These are phyloP conservation scores for Nomada ferruginata DNA, from an alignment of 2,888 invertebrate genomes.

Conservation along the genomic window DNA sequence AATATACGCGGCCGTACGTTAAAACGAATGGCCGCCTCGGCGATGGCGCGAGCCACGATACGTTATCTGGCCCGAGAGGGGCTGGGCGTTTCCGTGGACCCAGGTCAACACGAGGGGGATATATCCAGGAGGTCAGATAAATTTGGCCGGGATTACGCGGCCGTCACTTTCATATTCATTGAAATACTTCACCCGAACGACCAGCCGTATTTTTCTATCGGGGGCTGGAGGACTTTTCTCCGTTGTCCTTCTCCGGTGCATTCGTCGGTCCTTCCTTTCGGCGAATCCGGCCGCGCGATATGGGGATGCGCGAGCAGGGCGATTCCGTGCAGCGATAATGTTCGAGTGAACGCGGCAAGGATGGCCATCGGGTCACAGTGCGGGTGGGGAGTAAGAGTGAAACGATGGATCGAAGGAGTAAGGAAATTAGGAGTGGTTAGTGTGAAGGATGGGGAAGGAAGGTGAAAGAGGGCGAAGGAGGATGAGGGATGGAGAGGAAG, in stretches of 20 bases:
- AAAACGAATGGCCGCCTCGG: conserved; percentile 79
- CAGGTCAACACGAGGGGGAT: conserved; percentile 69
- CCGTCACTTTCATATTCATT: conserved; percentile 83
- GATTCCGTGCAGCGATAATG: conserved; percentile 32
- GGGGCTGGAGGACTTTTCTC: conserved; percentile 25
- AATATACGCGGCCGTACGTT: conserved; percentile 75
- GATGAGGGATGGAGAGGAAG: neutral
- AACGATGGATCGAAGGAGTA: neutral
- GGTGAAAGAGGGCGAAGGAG: neutral
- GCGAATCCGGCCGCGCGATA: conserved; percentile 48
- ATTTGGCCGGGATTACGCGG: conserved; percentile 80
- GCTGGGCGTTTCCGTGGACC: conserved; percentile 60
- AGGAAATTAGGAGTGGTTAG: neutral
- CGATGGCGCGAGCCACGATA: conserved; percentile 76
- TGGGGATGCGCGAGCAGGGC: conserved; percentile 23
- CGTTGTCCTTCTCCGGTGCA: conserved; percentile 28
- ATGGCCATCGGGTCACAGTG: neutral
- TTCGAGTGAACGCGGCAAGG: neutral
- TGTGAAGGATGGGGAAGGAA: neutral
- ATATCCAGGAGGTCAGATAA: conserved; percentile 78
- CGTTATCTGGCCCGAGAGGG: conserved; percentile 76
- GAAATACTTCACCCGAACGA: conserved; percentile 80
- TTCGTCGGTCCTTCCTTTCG: conserved; percentile 42
- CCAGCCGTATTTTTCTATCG: conserved; percentile 77
- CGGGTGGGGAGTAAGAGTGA: neutral